A percentile compares a stretch with the other conserved stretches of the same genome.
Conservation (phyloP, 2,113 vertebrate genomes). For the Lepidothrix coronata region DNA sequence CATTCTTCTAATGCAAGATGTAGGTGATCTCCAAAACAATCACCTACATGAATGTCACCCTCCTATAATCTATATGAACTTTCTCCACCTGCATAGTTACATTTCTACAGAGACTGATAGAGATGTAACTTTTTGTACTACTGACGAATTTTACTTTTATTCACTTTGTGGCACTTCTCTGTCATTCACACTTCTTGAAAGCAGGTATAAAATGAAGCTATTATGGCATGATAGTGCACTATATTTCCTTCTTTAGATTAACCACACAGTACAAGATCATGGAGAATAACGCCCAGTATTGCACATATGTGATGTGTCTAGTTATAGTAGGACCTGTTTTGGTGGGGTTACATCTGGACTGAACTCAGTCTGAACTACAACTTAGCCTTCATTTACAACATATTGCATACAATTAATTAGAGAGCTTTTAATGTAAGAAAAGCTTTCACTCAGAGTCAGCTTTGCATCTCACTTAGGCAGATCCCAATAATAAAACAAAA, state of each 20-base stretch:
- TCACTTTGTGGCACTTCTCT: not conserved
- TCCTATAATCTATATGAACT: not conserved
- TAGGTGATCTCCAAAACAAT: not conserved
- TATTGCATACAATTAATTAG: not conserved
- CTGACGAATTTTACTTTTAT: not conserved
- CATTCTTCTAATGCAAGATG: not conserved
- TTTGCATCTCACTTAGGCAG: not conserved
- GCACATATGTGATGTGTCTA: not conserved
- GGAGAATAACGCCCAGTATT: not conserved
- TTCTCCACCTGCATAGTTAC: not conserved
- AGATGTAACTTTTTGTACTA: not conserved
- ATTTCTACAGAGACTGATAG: not conserved
- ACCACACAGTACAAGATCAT: not conserved
- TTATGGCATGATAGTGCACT: not conserved
- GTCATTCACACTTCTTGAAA: constrained; percentile 4
- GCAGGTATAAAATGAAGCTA: not conserved
- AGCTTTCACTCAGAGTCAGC: not conserved
- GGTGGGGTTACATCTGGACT: not conserved
- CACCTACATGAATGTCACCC: not conserved
- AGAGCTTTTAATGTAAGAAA: not conserved
- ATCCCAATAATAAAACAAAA: not conserved
- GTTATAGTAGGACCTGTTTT: not conserved
- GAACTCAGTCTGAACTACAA: not conserved
- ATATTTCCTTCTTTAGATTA: not conserved
- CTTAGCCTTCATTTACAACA: not conserved